A percentile compares a stretch with the other conserved stretches of the same genome.
Conservation (phyloP, 2,888 invertebrate species). For the Oxyteleia sp. region DNA sequence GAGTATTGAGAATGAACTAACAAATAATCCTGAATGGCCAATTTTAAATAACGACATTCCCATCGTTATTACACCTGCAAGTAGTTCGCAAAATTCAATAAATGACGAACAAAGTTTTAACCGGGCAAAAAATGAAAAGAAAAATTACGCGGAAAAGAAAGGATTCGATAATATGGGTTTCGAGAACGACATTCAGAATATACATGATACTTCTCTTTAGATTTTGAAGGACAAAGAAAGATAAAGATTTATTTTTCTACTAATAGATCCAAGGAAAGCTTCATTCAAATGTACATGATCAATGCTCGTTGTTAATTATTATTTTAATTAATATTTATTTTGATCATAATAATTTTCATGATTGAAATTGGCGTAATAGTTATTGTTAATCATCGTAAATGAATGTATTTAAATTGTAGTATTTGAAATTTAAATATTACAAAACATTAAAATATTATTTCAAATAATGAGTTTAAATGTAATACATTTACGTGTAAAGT, state of each 20-base stretch:
- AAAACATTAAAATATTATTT: too few relatives aligned
- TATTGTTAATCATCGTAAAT: too few relatives aligned
- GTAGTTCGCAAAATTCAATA: conserved; percentile 26
- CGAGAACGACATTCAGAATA: conserved; percentile 29
- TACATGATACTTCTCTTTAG: conserved; percentile 44
- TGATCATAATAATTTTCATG: too few relatives aligned
- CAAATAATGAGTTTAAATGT: too few relatives aligned
- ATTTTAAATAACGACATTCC: conserved; percentile 84
- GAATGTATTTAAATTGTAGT: too few relatives aligned
- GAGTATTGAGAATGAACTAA: conserved; percentile 89
- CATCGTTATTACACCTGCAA: conserved; percentile 1
- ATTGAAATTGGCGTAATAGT: too few relatives aligned
- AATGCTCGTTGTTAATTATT: too few relatives aligned
- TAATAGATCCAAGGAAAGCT: too few relatives aligned
- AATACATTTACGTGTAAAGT: too few relatives aligned
- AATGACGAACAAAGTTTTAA: background rate
- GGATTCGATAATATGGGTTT: conserved; percentile 52
- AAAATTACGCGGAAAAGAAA: background rate
- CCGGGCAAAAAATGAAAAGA: conserved; percentile 1
- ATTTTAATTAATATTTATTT: too few relatives aligned
- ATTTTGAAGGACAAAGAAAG: background rate
- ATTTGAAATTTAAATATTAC: too few relatives aligned
- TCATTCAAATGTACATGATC: too few relatives aligned
- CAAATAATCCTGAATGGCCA: conserved; percentile 90
- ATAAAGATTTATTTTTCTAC: background rate